Conservation (phyloP, 2,113 vertebrate species). For the Leucoraja erinaceus region DNA sequence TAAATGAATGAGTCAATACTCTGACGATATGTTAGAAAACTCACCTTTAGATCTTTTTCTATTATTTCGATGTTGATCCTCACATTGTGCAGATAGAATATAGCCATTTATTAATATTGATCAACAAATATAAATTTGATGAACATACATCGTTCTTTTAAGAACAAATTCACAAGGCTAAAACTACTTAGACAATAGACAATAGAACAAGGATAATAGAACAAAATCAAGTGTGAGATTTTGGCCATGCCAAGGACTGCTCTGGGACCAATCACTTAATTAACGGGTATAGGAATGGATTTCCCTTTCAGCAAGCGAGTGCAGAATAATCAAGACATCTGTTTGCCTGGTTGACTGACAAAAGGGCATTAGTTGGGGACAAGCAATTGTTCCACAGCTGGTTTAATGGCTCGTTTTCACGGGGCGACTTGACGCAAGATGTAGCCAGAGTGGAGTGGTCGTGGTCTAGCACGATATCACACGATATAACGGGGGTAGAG, state of each 20-base stretch:
- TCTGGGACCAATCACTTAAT: background rate
- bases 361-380: background rate
- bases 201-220: too few relatives aligned
- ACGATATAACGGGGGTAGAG: too few relatives aligned
- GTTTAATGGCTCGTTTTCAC: too few relatives aligned
- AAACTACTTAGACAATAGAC: background rate
- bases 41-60: background rate
- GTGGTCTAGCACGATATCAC: too few relatives aligned
- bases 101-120: background rate
- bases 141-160: background rate
- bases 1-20: background rate
- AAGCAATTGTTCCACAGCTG: background rate
- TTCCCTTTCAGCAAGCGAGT: background rate
- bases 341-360: background rate
- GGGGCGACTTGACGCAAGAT: too few relatives aligned
- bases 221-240: background rate
- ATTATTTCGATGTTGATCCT: background rate
- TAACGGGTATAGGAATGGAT: background rate
- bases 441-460: too few relatives aligned
- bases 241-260: background rate
- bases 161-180: background rate
- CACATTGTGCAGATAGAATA: background rate
- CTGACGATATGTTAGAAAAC: background rate
- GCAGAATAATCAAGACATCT: background rate
- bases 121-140: background rate